Percentiles rank a stretch among this genome's conserved stretches.
Conservation (phyloP, 1,140 invertebrate genomes). For the Drosophila ambigua region DNA sequence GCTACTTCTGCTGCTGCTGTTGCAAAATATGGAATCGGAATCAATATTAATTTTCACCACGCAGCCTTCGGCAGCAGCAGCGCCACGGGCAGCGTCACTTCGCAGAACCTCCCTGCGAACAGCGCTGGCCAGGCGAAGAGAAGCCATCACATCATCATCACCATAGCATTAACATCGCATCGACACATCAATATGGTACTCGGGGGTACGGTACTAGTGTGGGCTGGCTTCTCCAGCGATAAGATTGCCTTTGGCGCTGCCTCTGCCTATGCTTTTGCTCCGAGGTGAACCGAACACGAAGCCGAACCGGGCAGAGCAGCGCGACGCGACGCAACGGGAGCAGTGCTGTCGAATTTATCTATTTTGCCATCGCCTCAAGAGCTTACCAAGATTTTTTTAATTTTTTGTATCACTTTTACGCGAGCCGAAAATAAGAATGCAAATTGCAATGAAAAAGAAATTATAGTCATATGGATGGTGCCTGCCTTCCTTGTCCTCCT, state of each 20-base stretch:
- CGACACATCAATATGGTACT: too few relatives aligned
- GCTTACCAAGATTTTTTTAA: conserved; percentile 6
- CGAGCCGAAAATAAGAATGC: neutral
- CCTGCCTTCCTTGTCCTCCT: neutral
- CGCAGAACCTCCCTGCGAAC: neutral
- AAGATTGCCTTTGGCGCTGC: too few relatives aligned
- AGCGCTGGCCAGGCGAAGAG: conserved; percentile 2
- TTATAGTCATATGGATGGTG: neutral
- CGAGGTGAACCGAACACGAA: too few relatives aligned
- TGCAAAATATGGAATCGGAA: too few relatives aligned
- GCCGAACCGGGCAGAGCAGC: too few relatives aligned
- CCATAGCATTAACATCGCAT: too few relatives aligned
- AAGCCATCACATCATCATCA: too few relatives aligned
- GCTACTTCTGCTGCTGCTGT: conserved; percentile 13
- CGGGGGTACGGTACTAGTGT: too few relatives aligned
- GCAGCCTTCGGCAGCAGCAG: conserved; percentile 7
- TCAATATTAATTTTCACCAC: neutral
- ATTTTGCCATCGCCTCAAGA: conserved; percentile 19
- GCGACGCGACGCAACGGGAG: neutral
- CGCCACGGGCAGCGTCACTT: neutral
- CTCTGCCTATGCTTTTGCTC: too few relatives aligned
- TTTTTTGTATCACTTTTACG: neutral
- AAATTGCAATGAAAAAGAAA: conserved; percentile 9
- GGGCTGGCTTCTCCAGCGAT: too few relatives aligned
- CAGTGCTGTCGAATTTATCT: conserved; percentile 12